Evolutionary conservation across 2,888 invertebrate genomes (phyloP), one percentile per base, ranked within the genome.

Genomic region (Drosophila monieri): DNA sequence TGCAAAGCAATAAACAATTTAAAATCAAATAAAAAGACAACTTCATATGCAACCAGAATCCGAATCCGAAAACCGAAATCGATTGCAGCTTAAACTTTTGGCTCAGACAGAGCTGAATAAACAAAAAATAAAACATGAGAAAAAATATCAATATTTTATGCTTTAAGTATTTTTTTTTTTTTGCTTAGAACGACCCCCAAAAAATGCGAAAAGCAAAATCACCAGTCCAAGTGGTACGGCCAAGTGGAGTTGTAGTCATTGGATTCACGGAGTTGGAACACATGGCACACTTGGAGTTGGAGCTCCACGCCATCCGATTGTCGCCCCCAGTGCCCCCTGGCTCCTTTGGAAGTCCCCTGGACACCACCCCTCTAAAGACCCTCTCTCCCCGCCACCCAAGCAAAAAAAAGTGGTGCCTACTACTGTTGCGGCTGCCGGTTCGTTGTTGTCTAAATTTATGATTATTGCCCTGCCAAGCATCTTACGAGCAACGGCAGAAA

Each of bases 131-230:
- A 51, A 54, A 46, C 64, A 60, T 52, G 64, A 47, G 47, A 48
- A 71, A 73, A 74, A 64, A 69, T 85, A 81, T 76, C 79, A 85
- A 81, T 88, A 81, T 87, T 76, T 88, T 81, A 87, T 88, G 79
- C 79, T 76, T 81, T 73, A 87, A 81, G 79, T 85, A 74, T 88
- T 85, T 35, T 85, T 76, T 88, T 85, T 35, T 85, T 76, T 88
- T 87, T 81, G 88, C 88, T 85, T 88, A 88, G 81, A 87, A 81
- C 79, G 81, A 87, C 79, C 83, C 83, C 88, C 88, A 70, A 81
- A 72, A 81, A 66, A 39, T 41, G 39, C 39, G 39, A 41, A 39
- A 41, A 44, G 37, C 21, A 44, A 53, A 53, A 61, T 32, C 76
- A 73, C 66, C 83, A 72, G 66, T 67, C 85, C 44, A 61, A 62